phyloP scores from a whole-genome alignment of 2,797 vertebrate genomes.

The Cottoperca gobio region DNA sequence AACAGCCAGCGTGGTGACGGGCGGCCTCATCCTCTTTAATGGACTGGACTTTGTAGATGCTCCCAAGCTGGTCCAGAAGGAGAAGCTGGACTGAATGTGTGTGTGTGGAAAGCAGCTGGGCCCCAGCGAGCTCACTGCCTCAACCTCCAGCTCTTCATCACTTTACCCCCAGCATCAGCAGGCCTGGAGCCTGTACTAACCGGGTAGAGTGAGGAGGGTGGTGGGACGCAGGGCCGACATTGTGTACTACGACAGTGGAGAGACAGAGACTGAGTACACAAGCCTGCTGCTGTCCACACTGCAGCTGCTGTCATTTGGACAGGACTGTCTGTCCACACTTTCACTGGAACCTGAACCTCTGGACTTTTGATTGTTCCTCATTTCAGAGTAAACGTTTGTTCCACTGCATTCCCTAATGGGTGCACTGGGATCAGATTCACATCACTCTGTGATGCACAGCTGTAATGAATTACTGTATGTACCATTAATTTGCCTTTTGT shows the following conservation, averaged over 20 bases:
- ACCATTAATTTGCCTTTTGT: constrained; percentile 25
- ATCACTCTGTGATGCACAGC: constrained; percentile 6
- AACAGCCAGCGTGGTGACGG: constrained; percentile 91
- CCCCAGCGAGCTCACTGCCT: constrained; percentile 83
- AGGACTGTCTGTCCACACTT: constrained; percentile 33
- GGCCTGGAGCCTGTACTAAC: constrained; percentile 89
- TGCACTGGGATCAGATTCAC: constrained; percentile 29
- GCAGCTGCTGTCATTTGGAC: constrained; percentile 17
- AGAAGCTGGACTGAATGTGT: constrained; percentile 99
- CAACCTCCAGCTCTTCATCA: constrained; percentile 68
- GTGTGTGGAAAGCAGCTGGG: constrained; percentile 97
- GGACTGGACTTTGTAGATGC: constrained; percentile 96
- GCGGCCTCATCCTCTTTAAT: constrained; percentile 94
- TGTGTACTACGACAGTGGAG: not conserved
- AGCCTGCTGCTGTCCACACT: constrained; percentile 80
- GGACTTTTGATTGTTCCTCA: constrained; percentile 2
- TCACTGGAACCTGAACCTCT: constrained; percentile 30
- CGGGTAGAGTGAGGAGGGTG: constrained; percentile 26
- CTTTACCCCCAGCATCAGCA: constrained; percentile 72
- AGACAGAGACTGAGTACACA: constrained; percentile 51
- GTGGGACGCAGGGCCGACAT: constrained; percentile 30
- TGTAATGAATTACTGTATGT: constrained; percentile 26
- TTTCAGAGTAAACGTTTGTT: constrained; percentile 12
- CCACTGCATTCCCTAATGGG: not conserved
- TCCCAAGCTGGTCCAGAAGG: constrained; percentile 94